A percentile compares a stretch with the other conserved stretches of the same genome.
Evolutionary conservation across 1,140 invertebrate genomes (phyloP).

Genomic region (Maniola jurtina): DNA sequence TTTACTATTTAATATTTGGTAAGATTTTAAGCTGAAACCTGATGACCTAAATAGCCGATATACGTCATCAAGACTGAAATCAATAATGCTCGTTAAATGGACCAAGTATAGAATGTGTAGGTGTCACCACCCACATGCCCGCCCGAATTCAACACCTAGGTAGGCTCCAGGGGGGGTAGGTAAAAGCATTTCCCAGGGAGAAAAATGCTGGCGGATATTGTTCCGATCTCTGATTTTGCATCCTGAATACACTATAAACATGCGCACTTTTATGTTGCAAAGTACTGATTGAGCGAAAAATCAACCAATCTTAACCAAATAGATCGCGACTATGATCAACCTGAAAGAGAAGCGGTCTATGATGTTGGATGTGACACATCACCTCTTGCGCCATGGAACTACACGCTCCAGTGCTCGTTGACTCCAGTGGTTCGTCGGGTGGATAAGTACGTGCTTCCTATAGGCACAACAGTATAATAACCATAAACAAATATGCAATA

Average conservation of each 20-base stretch:
- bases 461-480: constrained; percentile 23
- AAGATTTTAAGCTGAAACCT: neutral
- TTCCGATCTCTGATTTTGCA: too few species aligned
- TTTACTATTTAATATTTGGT: neutral
- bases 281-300: neutral
- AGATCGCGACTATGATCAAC: neutral
- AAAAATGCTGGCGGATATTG: too few species aligned
- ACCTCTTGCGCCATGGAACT: constrained; percentile 17
- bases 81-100: neutral
- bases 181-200: neutral
- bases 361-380: constrained; percentile 23
- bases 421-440: constrained; percentile 23
- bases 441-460: constrained; percentile 23
- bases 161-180: neutral
- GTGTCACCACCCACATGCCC: neutral
- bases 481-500: neutral
- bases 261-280: neutral
- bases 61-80: neutral
- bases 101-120: neutral
- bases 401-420: constrained; percentile 1
- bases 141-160: too few species aligned
- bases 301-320: constrained; percentile 26
- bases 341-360: neutral
- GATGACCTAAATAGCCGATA: neutral
- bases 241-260: too few species aligned